Percentiles rank a stretch among this genome's conserved stretches.
Conservation (phyloP, 2,888 invertebrate species). For the Tholera decimalis region DNA sequence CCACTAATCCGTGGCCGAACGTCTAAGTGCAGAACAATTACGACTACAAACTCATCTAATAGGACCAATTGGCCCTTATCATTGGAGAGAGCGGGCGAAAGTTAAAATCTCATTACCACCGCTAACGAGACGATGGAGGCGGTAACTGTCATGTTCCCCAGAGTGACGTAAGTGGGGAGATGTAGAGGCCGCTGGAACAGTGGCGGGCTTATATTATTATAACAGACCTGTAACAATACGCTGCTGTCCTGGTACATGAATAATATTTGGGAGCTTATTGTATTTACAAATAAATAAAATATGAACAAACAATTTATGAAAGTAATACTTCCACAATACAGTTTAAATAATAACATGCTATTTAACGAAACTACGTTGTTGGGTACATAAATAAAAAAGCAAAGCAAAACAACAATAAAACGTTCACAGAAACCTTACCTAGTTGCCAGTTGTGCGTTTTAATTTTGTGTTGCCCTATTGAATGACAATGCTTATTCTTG, state of each 20-base stretch:
- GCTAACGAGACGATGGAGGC: conserved; percentile 79
- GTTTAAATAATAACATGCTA: too few species aligned
- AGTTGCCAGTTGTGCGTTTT: too few species aligned
- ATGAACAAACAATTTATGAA: too few species aligned
- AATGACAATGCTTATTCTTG: too few species aligned
- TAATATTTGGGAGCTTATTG: too few species aligned
- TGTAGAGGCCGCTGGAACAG: conserved; percentile 23
- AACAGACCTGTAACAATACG: not conserved
- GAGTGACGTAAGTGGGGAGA: conserved; percentile 45
- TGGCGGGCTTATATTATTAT: not conserved
- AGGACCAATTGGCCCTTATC: conserved; percentile 78
- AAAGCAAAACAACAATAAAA: too few species aligned
- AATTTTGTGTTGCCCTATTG: too few species aligned
- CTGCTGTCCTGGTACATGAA: not conserved
- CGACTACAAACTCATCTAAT: conserved; percentile 74
- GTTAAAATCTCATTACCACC: conserved; percentile 78
- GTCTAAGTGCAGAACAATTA: conserved; percentile 72
- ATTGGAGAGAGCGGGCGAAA: conserved; percentile 73
- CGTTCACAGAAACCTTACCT: too few species aligned
- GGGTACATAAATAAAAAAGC: too few species aligned
- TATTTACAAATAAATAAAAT: too few species aligned
- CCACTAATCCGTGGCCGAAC: conserved; percentile 63
- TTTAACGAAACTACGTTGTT: too few species aligned
- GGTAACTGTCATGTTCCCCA: conserved; percentile 68
- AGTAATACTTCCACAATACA: too few species aligned